phyloP scores from a whole-genome alignment of 2,797 vertebrate genomes.

The Austrolebias charrua region DNA sequence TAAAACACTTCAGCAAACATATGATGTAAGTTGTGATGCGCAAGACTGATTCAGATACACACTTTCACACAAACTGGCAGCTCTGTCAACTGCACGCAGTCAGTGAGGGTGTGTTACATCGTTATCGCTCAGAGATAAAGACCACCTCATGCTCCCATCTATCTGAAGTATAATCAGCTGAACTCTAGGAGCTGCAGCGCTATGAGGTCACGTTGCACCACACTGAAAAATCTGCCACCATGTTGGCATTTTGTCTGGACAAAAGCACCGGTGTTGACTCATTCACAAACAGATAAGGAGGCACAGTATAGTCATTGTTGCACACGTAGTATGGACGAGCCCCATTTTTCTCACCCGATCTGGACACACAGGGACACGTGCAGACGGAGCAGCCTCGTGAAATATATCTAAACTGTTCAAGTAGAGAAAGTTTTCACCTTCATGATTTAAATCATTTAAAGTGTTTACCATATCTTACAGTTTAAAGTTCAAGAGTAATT shows the following conservation, averaged over 20 bases:
- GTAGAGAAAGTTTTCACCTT: constrained; percentile 65
- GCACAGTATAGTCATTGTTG: neutral
- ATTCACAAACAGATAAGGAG: neutral
- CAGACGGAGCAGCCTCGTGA: constrained; percentile 4
- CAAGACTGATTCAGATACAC: constrained; percentile 6
- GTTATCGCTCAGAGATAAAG: constrained; percentile 10
- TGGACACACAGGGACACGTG: neutral
- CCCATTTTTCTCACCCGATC: neutral
- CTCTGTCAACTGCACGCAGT: neutral
- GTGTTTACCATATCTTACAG: constrained; percentile 41
- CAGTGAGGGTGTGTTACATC: constrained; percentile 8
- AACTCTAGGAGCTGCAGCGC: constrained; percentile 18
- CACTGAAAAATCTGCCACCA: neutral
- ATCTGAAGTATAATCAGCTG: constrained; percentile 28
- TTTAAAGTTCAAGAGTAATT: constrained; percentile 63
- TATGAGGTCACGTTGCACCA: constrained; percentile 16
- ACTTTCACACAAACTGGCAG: constrained; percentile 3
- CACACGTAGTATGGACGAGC: neutral
- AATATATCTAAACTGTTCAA: constrained; percentile 30
- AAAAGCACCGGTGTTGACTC: neutral
- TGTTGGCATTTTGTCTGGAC: neutral
- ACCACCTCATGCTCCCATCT: constrained; percentile 14
- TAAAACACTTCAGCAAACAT: constrained; percentile 20
- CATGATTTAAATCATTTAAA: constrained; percentile 44
- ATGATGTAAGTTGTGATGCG: constrained; percentile 23